A percentile compares a stretch with the other conserved stretches of the same genome.
phyloP scores from a whole-genome alignment of 2,797 vertebrate genomes.

The Paratrypauchen microcephalus region DNA sequence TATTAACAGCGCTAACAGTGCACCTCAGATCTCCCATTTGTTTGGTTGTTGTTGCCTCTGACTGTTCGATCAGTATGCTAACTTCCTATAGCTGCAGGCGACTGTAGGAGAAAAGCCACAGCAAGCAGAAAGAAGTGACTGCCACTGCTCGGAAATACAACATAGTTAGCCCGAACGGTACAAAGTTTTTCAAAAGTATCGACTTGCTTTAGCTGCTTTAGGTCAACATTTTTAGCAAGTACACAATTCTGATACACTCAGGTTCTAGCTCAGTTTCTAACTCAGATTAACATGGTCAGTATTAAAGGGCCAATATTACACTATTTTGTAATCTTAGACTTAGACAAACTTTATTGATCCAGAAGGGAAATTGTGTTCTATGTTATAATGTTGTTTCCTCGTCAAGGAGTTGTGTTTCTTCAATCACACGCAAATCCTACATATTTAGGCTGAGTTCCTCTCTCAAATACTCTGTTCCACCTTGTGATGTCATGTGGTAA shows the following conservation, averaged over 20 bases:
- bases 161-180: not conserved
- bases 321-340: no score
- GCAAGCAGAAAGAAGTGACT: slow-evolving; percentile 9
- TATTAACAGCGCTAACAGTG: slow-evolving; percentile 19
- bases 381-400: no score
- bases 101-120: slow-evolving; percentile 25
- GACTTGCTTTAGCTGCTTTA: not conserved
- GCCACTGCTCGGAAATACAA: not conserved
- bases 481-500: no score
- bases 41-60: slow-evolving; percentile 12
- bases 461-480: no score
- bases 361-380: no score
- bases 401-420: no score
- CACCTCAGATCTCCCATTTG: slow-evolving; percentile 3
- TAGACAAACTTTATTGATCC: no score
- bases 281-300: not conserved
- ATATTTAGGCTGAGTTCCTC: no score
- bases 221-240: not conserved
- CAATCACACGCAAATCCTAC: no score
- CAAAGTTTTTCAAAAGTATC: slow-evolving; percentile 2
- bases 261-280: not conserved
- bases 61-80: slow-evolving; percentile 36
- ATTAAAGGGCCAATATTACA: not conserved
- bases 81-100: slow-evolving; percentile 34
- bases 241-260: not conserved